Percentiles rank a stretch among this genome's conserved stretches.
phyloP scores from a whole-genome alignment of 2,888 invertebrate species.

The Poecilobothrus nobilitatus region DNA sequence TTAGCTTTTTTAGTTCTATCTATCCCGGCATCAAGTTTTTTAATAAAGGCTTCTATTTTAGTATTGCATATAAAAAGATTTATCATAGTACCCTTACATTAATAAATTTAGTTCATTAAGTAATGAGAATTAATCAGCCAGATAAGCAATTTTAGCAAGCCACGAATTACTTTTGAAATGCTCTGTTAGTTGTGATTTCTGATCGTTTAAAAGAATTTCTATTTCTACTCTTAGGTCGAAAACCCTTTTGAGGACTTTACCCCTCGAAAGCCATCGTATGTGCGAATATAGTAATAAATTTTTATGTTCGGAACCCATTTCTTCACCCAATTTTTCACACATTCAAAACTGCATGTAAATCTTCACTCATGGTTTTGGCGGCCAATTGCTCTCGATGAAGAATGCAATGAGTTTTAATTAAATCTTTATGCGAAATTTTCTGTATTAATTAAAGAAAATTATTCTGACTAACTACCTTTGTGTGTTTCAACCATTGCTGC shows the following conservation, averaged over 20 bases:
- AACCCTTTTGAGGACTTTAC: slow-evolving; percentile 10
- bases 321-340: slow-evolving; percentile 18
- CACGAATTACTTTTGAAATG: slow-evolving; percentile 6
- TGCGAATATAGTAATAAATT: slow-evolving; percentile 14
- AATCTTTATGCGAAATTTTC: slow-evolving; percentile 5
- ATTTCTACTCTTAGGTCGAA: slow-evolving; percentile 11
- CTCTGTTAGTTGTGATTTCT: background rate
- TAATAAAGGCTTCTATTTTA: slow-evolving; percentile 14
- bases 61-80: slow-evolving; percentile 10
- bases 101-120: slow-evolving; percentile 4
- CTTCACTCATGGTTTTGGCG: slow-evolving; percentile 18
- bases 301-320: slow-evolving; percentile 19
- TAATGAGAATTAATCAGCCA: slow-evolving; percentile 11
- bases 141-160: slow-evolving; percentile 12
- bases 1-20: background rate
- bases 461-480: slow-evolving; percentile 9
- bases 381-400: slow-evolving; percentile 18
- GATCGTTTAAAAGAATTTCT: slow-evolving; percentile 7
- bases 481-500: slow-evolving; percentile 23
- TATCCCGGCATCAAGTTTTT: slow-evolving; percentile 14
- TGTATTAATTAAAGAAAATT: too few species aligned
- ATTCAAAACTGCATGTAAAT: slow-evolving; percentile 16
- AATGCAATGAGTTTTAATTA: slow-evolving; percentile 10
- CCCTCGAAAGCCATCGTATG: slow-evolving; percentile 13
- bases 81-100: slow-evolving; percentile 1